Evolutionary conservation across 2,113 vertebrate species (phyloP).

Genomic region (Columbina picui): DNA sequence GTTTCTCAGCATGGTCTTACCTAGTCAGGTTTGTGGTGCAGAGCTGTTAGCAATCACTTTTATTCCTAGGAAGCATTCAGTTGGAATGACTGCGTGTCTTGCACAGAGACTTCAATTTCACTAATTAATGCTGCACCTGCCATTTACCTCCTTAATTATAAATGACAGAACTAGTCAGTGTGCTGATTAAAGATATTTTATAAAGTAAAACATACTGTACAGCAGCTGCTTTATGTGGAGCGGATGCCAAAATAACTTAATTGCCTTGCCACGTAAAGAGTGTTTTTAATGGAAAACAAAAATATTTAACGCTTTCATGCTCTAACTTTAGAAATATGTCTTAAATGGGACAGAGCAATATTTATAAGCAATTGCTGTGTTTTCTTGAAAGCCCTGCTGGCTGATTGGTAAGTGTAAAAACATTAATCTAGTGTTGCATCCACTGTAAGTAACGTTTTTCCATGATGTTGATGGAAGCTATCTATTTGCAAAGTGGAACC

Average conservation of each 20-base stretch:
- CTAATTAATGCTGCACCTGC: conserved; percentile 73
- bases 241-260: conserved; percentile 54
- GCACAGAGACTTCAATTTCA: conserved; percentile 37
- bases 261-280: conserved; percentile 33
- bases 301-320: conserved; percentile 38
- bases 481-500: background rate
- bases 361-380: background rate
- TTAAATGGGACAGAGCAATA: background rate
- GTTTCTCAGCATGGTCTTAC: background rate
- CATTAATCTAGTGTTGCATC: background rate
- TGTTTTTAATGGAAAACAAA: conserved; percentile 14
- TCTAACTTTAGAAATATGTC: background rate
- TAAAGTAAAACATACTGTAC: conserved; percentile 68
- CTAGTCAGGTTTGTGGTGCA: background rate
- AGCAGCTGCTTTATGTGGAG: conserved; percentile 64
- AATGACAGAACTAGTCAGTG: conserved; percentile 66
- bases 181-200: conserved; percentile 70
- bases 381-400: background rate
- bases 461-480: background rate
- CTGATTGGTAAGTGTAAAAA: background rate
- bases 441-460: background rate
- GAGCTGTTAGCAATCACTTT: background rate
- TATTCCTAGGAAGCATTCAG: background rate
- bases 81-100: conserved; percentile 7
- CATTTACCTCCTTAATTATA: conserved; percentile 73